Base-by-base conservation (phyloP, 2,113 vertebrate genomes). In the Lipophrys pholis region DNA sequence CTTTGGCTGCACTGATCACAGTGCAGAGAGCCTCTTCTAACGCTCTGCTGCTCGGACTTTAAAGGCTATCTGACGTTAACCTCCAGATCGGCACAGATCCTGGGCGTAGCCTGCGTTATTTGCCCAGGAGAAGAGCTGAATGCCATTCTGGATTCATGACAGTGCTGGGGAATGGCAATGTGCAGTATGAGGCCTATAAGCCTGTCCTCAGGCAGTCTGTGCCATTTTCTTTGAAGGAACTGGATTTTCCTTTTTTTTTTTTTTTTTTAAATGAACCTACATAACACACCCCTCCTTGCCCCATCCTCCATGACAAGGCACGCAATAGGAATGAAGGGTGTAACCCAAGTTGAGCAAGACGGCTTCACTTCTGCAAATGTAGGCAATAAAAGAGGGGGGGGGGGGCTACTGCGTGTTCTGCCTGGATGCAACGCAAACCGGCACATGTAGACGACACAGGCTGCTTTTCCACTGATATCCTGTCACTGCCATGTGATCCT, bases 291-390 rank as follows among this genome's bases (percentile, higher is more conserved):
- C 73, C 71, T 57, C 80, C 75, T 86, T 78, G 73, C 77, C 78
- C 81, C 84, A 66, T 90, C 78, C 65, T 83, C 80, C 80, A 9
- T 74, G 76, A 86, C 73, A 71, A 70, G 59, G 74, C 86, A 84
- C 50, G 81, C 86, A 87, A 78, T 16, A 86, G 79, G 87, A 90
- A 86, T 86, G 88, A 83, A 86, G 91, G 91, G 88, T 90, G 91
- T 89, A 81, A 73, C 88, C 88, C 81, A 86, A 71, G 89, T 89
- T 89, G 76, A 87, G 90, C 84, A 90, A 91, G 79, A 89, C 71
- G 82, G 88, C 85, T 63, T 84, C 84, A 89, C 84, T 91, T 91
- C 88, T 89, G 83, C 90, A 90, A 90, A 89, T 73, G 66, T 49
- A 80, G 57, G 76, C 83, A 85, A 70, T 60, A 76, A 58, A 64